Base-by-base conservation (phyloP, 2,113 vertebrate genomes). In the Lanius ludovicianus region DNA sequence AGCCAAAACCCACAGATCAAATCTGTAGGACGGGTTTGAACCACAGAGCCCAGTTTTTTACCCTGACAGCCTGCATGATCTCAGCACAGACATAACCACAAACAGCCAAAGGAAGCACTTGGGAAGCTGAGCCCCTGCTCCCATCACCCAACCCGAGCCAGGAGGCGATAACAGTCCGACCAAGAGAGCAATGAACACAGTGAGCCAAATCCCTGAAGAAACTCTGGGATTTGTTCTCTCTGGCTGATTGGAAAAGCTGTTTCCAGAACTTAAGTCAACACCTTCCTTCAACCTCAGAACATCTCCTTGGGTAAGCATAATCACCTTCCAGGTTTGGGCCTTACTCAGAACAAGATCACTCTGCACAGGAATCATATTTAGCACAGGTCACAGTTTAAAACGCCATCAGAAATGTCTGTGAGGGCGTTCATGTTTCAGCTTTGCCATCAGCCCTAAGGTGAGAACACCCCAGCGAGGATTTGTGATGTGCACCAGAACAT, bases 291-390 rank as follows among this genome's bases (percentile, higher is more conserved):
- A 30, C 85, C 76, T 90, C 86, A 78, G 39, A 93, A 91, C 82
- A 83, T 64, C 82, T 96, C 92, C 88, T 87, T 91, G 71, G 44
- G 91, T 92, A 95, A 97, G 95, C 55, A 96, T 39, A 74, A 96
- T 84, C 86, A 80, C 92, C 90, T 89, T 83, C 86, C 90, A 95
- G 87, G 85, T 82, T 35, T 87, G 74, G 79, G 78, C 78, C 82
- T 44, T 60, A 30, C 50, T 77, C 80, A 87, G 85, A 65, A 74
- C 30, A 8, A 85, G 47, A 84, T 89, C 84, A 37, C 27, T 49
- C 80, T 2, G 3, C 21, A 14, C 0, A 67, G 63, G 47, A 83
- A 83, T 80, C 90, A 22, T 80, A 77, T 86, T 95, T 91, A 94
- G 78, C 42, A 31, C 75, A 60, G 78, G 70, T 74, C 91, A 90